Base-by-base conservation (phyloP, 2,113 vertebrate species). In the Anseranas semipalmata region DNA sequence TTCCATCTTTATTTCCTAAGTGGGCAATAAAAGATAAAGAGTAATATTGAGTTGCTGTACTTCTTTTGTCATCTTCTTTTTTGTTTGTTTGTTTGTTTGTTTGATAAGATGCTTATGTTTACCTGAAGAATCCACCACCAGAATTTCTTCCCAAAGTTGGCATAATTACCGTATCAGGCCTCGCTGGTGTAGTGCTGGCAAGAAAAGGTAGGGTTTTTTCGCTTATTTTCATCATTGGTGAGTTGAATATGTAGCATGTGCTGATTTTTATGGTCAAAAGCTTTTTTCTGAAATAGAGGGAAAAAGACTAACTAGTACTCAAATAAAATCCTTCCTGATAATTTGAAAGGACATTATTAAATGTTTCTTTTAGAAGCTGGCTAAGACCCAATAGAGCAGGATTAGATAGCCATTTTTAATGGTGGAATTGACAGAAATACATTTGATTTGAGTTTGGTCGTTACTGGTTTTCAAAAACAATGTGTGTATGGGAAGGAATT, bases 101-200 rank as follows among this genome's bases (percentile, higher is more conserved):
- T 90, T 43, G 10, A 13, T 83, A 86, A 99, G 99, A 99, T 98
- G 92, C 98, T 27, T 99, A 98, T 82, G 91, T 98, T 94, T 99
- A 98, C 97, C 96, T 99, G 94, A 99, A 98, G 98, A 98, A 99
- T 91, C 99, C 99, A 12, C 99, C 99, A 15, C 97, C 97, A 74
- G 99, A 98, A 25, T 99, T 99, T 90, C 89, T 99, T 58, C 98
- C 99, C 52, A 99, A 98, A 96, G 87, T 98, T 15, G 96, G 98
- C 65, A 96, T 99, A 35, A 98, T 99, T 97, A 97, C 98, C 2
- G 84, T 99, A 97, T 98, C 98, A 43, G 98, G 99, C 87, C 95
- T 99, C 78, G 96, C 98, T 48, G 99, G 99, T n/a, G 67, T 98
- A 65, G 85, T 98, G 83, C 95, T 99, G 94, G 97, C 98, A 58